Evolutionary conservation across 2,797 vertebrate species (phyloP), one percentile per base, ranked within the genome.

Genomic region (Gouania willdenowi): DNA sequence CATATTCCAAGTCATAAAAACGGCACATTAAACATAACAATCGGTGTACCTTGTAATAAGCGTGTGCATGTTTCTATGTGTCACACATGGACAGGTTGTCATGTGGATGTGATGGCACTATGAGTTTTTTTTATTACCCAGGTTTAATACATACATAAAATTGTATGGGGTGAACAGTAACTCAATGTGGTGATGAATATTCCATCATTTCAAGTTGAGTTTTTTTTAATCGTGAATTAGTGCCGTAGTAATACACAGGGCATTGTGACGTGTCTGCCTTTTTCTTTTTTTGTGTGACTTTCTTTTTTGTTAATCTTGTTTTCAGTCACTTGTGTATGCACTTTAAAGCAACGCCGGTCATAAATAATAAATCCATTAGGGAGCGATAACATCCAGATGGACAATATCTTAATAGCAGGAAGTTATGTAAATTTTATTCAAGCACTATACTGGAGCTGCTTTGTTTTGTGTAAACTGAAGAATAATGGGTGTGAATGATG

Each of bases 201-300:
- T 39, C 58, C 71, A 49, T 51, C 44, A 58, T 66, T 66, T 38
- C 50, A 52, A 9, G 26, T n/a, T n/a, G 39, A 49, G 18, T 59
- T 46, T 54, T 77, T 56, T 71, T 65, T 66, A 60, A 60, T 53
- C 36, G 76, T 75, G 72, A 76, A 76, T 76, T 57, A 58, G 29
- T 31, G 29, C 32, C 18, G 41, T 40, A 21, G 34, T 25, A 39
- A 51, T 34, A 26, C 26, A 29, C 29, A 41, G 47, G 43, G 44
- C 37, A 57, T 61, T 9, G 12, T 41, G 34, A 56, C 38, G 41
- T 53, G 24, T 45, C 57, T 59, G 46, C 50, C 40, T 48, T 51
- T 36, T 36, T 41, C 39, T n/a, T n/a, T n/a, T n/a, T n/a, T n/a
- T n/a, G n/a, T n/a, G n/a, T n/a, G n/a, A n/a, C n/a, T n/a, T n/a